phyloP scores from a whole-genome alignment of 2,888 invertebrate species.

The Tetragonisca angustula region DNA sequence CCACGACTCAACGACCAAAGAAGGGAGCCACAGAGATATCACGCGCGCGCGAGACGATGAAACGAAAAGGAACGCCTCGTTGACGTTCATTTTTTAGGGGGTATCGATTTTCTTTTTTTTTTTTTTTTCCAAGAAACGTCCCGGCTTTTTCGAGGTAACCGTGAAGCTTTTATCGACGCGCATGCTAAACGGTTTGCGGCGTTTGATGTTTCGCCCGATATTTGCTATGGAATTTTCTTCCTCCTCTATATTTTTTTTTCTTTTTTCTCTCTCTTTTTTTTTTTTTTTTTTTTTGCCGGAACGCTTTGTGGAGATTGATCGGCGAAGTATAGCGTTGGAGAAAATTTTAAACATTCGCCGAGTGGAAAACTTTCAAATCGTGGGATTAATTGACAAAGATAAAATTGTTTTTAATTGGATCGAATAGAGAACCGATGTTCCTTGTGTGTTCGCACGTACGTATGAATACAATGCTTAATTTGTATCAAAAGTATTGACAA shows the following conservation, averaged over 20 bases:
- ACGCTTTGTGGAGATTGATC: constrained; percentile 1
- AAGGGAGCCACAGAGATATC: not conserved
- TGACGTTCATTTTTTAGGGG: constrained; percentile 10
- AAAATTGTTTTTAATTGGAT: too few species aligned
- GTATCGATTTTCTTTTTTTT: constrained; percentile 2
- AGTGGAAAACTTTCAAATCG: not conserved
- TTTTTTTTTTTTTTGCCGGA: not conserved
- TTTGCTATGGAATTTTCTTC: constrained; percentile 1
- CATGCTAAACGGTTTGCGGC: not conserved
- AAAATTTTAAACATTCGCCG: not conserved
- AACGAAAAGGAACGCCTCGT: constrained; percentile 10
- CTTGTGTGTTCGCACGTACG: too few species aligned
- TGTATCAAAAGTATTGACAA: too few species aligned
- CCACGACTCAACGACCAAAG: not conserved
- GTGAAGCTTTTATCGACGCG: not conserved
- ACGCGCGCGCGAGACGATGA: not conserved
- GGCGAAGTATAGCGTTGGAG: not conserved
- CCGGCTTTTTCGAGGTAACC: not conserved
- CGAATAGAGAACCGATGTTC: too few species aligned
- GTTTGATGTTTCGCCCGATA: constrained; percentile 15
- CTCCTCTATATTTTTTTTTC: too few species aligned
- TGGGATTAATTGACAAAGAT: not conserved
- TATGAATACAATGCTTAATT: too few species aligned
- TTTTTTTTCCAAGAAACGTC: constrained; percentile 5
- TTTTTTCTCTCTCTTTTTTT: too few species aligned